Base-by-base conservation (phyloP, 2,888 invertebrate genomes). In the Mesopsocus fuscifrons region DNA sequence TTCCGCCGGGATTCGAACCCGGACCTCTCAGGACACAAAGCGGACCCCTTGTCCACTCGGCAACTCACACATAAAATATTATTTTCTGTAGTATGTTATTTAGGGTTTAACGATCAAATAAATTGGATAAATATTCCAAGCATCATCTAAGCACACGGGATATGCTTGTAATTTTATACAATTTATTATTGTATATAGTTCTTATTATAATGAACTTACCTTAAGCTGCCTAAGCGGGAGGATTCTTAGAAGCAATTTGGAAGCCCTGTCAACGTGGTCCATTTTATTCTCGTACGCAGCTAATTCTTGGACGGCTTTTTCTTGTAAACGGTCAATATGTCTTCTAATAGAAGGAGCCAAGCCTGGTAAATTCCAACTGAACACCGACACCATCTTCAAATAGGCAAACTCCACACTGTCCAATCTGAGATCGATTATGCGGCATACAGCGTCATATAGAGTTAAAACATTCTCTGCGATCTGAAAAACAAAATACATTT, bases 361-460 rank as follows among this genome's bases (percentile, higher is more conserved):
- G 56, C 73, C 72, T 58, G 53, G 9, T 50, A 50, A 40, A 43
- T 58, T 76, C 85, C 82, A 41, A 83, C 80, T 80, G 59, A 88
- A 88, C 18, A 92, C 68, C 30, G 80, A 72, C 31, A 92, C 71
- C 2, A 87, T 78, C 53, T 89, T 77, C 34, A 94, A 68, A 54
- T 85, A 83, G 0, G 91, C 91, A 59, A 80, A 87, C 59, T 94
- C 94, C 46, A 78, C 69, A 51, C 87, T 80, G 51, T 78, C 77
- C 22, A 88, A 71, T 46, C 83, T 73, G 49, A 87, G 63, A 47
- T 72, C 66, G 46, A 79, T 76, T 67, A 87, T 70, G 45, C 71
- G 70, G 52, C 71, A 71, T 3, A 88, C 72, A 59, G 82, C 84
- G 55, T 84, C 84, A 61, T 88, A 85, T 47, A 92, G 64, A 47